Evolutionary conservation across 2,113 vertebrate genomes (phyloP), one percentile per base, ranked within the genome.

Genomic region (Sigmodon hispidus): DNA sequence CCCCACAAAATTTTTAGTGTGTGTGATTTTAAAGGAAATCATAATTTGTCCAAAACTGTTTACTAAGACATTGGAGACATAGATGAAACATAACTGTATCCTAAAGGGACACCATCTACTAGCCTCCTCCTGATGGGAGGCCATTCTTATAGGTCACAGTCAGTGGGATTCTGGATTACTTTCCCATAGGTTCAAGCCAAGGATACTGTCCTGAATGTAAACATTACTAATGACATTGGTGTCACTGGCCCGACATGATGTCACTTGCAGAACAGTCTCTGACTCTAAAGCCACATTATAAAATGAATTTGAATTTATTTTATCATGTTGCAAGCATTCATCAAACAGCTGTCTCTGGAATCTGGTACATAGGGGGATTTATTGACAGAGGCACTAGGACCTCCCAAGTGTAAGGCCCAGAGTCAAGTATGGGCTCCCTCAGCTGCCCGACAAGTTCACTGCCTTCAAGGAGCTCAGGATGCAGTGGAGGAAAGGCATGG

Each of bases 181-280:
- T 48, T 17, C 45, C 45, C 45, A 10, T 36, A 1, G 52, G 55
- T 96, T 61, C 43, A 91, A 73, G 90, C 17, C 93, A 96, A 97
- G 84, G 91, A 21, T 24, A 92, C 17, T 57, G 16, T 93, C 70
- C 34, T 94, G 63, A 93, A 93, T 79, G 76, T 48, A 80, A 91
- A 89, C 57, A 70, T 87, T 69, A 92, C 43, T 70, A 75, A 96
- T 61, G 85, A 72, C 76, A 67, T 45, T 57, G 67, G 83, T 96
- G 89, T 94, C 63, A 80, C 61, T 45, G 87, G 55, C 59, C 92
- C 0, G 10, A 80, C 93, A 79, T 96, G 96, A 95, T 95, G 89
- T 97, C 96, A 97, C 85, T 77, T 77, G 75, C 13, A 75, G 67
- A 61, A n/a, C 48, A 72, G 75, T 76, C 90, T 96, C 73, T 89